Conservation (phyloP, 2,797 vertebrate genomes). For the Tauraco hartlaubi region DNA sequence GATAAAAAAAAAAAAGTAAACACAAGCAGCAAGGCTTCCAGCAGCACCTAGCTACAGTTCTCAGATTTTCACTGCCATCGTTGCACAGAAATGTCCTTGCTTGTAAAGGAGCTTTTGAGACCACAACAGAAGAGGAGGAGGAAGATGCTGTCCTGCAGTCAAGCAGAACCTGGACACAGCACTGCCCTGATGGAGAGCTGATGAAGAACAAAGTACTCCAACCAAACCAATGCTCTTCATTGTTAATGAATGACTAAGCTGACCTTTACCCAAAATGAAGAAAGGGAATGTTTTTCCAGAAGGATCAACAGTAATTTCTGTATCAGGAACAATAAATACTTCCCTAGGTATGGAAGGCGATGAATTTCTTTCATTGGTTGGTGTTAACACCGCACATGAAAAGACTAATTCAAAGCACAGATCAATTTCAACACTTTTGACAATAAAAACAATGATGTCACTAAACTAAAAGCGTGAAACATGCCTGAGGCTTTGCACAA, state of each 20-base stretch:
- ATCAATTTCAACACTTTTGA: background rate
- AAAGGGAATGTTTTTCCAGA: background rate
- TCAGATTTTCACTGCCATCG: background rate
- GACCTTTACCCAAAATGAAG: conserved; percentile 34
- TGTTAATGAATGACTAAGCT: conserved; percentile 26
- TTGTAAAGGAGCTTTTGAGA: background rate
- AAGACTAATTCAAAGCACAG: background rate
- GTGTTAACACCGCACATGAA: background rate
- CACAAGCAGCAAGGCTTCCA: background rate
- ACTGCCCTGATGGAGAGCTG: background rate
- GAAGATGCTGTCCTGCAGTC: background rate
- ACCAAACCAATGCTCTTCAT: background rate
- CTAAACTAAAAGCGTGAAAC: background rate
- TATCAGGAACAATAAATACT: background rate
- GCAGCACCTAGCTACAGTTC: background rate
- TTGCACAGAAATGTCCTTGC: background rate
- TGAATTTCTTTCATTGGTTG: background rate
- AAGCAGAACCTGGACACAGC: background rate
- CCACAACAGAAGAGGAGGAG: background rate
- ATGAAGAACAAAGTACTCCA: background rate
- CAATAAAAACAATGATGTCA: background rate
- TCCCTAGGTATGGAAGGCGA: background rate
- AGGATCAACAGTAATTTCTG: background rate
- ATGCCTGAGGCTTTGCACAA: conserved; percentile 15
- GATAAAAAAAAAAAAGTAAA: conserved; percentile 3